phyloP scores from a whole-genome alignment of 2,888 invertebrate genomes.

The Priapulus caudatus region DNA sequence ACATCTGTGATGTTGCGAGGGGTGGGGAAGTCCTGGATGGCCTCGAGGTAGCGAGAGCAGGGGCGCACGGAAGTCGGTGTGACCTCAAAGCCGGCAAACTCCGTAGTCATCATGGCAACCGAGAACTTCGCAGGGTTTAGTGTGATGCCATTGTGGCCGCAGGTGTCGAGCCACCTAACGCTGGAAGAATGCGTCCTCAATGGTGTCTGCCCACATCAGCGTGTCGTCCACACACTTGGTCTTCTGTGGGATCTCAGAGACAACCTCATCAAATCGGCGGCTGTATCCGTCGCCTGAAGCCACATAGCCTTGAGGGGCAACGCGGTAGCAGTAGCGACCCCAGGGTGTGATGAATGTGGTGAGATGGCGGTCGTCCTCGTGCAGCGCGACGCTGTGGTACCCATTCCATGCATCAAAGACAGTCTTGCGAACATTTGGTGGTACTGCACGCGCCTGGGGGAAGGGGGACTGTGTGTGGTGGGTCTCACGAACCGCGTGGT shows the following conservation, averaged over 20 bases:
- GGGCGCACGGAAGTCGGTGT: conserved; percentile 12
- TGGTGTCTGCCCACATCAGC: conserved; percentile 19
- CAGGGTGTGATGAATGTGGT: too few relatives aligned
- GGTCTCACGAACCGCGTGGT: conserved; percentile 21
- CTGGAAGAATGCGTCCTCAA: conserved; percentile 21
- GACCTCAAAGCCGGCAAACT: conserved; percentile 25
- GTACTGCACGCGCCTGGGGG: conserved; percentile 21
- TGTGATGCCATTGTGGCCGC: conserved; percentile 22
- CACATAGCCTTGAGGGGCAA: conserved; percentile 19
- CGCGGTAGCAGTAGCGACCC: conserved; percentile 20
- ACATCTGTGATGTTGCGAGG: too few relatives aligned
- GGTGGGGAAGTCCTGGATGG: conserved; percentile 18
- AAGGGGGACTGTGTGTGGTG: conserved; percentile 23
- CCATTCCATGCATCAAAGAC: too few relatives aligned
- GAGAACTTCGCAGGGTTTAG: conserved; percentile 25
- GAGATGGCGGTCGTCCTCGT: conserved; percentile 10
- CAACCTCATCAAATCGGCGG: conserved; percentile 23
- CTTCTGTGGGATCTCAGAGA: conserved; percentile 23
- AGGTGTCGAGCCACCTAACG: conserved; percentile 21
- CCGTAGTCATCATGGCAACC: conserved; percentile 20
- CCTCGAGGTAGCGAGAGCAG: conserved; percentile 9
- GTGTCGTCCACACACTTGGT: conserved; percentile 24
- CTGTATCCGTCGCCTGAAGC: conserved; percentile 20
- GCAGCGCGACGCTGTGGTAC: conserved; percentile 8
- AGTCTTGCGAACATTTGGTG: conserved; percentile 20